Base-by-base conservation (phyloP, 2,113 vertebrate species). In the Turnix velox region DNA sequence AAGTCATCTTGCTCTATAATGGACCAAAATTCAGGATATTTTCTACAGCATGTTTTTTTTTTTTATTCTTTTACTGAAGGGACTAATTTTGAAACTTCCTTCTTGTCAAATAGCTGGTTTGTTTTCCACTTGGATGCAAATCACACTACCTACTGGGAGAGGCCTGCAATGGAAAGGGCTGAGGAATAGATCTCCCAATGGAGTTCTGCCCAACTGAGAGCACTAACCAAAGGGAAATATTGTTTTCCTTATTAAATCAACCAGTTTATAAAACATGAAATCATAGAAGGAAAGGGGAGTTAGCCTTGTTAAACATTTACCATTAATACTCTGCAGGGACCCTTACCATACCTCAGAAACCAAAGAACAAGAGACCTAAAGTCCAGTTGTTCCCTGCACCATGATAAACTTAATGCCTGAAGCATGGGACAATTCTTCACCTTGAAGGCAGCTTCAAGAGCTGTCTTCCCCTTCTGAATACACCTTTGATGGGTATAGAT, bases 211-310 rank as follows among this genome's bases (percentile, higher is more conserved):
- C 14, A 67, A 37, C 30, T 1, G 2, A 57, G n/a, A 30, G 46
- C 58, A 87, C 58, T 8, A 27, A 54, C n/a, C 5, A 2, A 93
- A 94, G 49, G 31, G 54, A 84, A 91, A 73, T 1, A 3, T 37
- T 80, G 43, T 78, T 95, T 75, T 82, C 85, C 42, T 74, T 87
- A 74, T 80, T 92, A 86, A 81, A 76, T 83, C 91, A 83, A 88
- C 67, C 61, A 42, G 52, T 85, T 86, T 76, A 86, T n/a, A 94
- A 80, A 84, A 80, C 72, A 71, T 27, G 59, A 68, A 52, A 93
- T 54, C 31, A 35, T 18, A 78, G 91, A 57, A 85, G 37, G 76
- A 84, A 94, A 93, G 54, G 23, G 61, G 42, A 88, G 62, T 67
- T 88, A 45, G 62, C 63, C 71, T 62, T 67, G 71, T 77, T 93